Conservation (phyloP, 2,797 vertebrate species). For the Chelon labrosus region DNA sequence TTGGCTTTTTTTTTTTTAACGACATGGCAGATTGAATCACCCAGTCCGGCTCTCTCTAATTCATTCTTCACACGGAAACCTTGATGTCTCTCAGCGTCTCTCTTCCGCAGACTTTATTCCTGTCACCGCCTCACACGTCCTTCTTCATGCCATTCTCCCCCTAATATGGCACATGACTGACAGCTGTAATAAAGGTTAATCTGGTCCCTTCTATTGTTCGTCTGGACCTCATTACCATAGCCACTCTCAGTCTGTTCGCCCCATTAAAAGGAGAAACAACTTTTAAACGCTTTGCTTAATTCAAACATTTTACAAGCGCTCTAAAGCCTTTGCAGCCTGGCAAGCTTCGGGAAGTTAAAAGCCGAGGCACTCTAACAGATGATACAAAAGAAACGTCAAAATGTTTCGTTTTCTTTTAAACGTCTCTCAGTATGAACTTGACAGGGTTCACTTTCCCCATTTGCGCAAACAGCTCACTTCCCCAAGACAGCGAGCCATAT, state of each 20-base stretch:
- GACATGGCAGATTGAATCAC: slow-evolving; percentile 23
- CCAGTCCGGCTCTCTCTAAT: not conserved
- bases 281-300: slow-evolving; percentile 20
- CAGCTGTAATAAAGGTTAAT: slow-evolving; percentile 34
- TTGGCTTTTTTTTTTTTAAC: not conserved
- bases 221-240: slow-evolving; percentile 37
- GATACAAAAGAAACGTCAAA: slow-evolving; percentile 12
- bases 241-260: slow-evolving; percentile 18
- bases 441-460: not conserved
- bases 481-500: slow-evolving; percentile 22
- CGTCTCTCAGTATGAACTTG: not conserved
- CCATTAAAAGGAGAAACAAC: slow-evolving; percentile 38
- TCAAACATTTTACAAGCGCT: slow-evolving; percentile 32
- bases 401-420: not conserved
- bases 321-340: slow-evolving; percentile 1
- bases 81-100: not conserved
- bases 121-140: not conserved
- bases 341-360: slow-evolving; percentile 4
- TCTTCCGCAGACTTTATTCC: not conserved
- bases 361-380: not conserved
- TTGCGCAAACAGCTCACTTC: slow-evolving; percentile 23
- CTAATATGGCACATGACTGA: slow-evolving; percentile 18
- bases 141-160: not conserved
- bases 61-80: not conserved
- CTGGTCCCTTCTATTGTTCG: slow-evolving; percentile 10